Evolutionary conservation across 2,888 invertebrate species (phyloP).

Genomic region (Stenichneumon culpator): DNA sequence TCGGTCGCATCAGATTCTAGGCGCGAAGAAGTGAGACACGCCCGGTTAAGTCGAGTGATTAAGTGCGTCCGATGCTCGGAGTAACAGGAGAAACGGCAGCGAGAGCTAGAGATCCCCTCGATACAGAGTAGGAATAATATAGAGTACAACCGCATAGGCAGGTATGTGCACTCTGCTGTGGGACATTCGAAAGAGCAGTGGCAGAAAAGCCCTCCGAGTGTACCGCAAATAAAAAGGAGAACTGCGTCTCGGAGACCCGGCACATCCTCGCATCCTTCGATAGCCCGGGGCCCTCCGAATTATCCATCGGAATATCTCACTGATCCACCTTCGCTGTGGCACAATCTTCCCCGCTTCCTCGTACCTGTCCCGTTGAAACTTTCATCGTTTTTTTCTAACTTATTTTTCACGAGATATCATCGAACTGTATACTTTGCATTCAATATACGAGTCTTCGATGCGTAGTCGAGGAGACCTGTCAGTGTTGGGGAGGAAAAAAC

Average conservation of each 20-base stretch:
- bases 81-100: conserved; percentile 66
- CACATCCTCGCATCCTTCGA: conserved; percentile 11
- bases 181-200: conserved; percentile 31
- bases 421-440: conserved; percentile 3
- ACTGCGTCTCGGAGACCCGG: background rate
- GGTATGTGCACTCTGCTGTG: too few species aligned
- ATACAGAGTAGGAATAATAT: conserved; percentile 43
- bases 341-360: conserved; percentile 2
- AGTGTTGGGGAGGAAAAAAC: background rate
- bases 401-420: background rate
- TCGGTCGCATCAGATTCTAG: conserved; percentile 47
- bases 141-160: conserved; percentile 22
- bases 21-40: conserved; percentile 55
- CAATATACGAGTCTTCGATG: background rate
- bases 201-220: conserved; percentile 14
- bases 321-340: conserved; percentile 20
- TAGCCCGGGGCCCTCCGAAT: conserved; percentile 32
- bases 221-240: conserved; percentile 28
- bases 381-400: background rate
- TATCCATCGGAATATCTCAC: conserved; percentile 50
- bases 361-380: background rate
- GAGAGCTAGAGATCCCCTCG: conserved; percentile 43
- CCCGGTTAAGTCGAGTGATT: conserved; percentile 53
- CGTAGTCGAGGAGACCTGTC: background rate
- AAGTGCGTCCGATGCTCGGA: conserved; percentile 44